These are phyloP conservation scores for Oryctes rhinoceros DNA, from an alignment of 1,140 invertebrate species.

Conservation along the genomic window DNA sequence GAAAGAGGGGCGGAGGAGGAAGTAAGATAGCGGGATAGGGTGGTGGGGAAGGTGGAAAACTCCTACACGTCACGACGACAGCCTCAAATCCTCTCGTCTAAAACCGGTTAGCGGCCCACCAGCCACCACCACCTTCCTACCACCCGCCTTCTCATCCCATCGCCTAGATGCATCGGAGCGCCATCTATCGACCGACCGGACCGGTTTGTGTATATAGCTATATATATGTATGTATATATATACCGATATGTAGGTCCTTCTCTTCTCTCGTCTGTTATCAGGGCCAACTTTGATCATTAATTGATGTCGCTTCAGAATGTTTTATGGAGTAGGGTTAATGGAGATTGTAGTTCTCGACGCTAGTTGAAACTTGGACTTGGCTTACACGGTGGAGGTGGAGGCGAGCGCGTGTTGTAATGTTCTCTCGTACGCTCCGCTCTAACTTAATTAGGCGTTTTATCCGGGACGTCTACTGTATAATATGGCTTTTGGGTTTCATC, in stretches of 20 bases:
- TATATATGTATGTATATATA: too few relatives aligned
- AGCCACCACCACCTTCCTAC: slow-evolving; percentile 1
- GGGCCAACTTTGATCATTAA: slow-evolving; percentile 49
- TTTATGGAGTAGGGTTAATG: slow-evolving; percentile 49
- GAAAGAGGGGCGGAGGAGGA: neutral
- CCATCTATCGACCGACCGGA: slow-evolving; percentile 23
- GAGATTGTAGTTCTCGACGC: slow-evolving; percentile 42
- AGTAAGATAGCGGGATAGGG: neutral
- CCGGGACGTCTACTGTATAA: slow-evolving; percentile 15
- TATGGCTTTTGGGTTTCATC: slow-evolving; percentile 17
- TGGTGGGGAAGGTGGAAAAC: neutral
- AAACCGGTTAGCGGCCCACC: neutral
- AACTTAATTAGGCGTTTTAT: slow-evolving; percentile 50
- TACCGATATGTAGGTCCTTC: too few relatives aligned
- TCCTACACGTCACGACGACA: neutral
- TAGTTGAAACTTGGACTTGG: slow-evolving; percentile 12
- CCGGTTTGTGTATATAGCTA: neutral
- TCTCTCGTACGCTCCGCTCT: slow-evolving; percentile 33
- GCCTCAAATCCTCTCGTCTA: slow-evolving; percentile 9
- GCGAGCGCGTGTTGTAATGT: slow-evolving; percentile 5
- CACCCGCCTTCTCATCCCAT: neutral
- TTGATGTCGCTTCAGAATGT: slow-evolving; percentile 49
- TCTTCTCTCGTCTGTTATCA: slow-evolving; percentile 44
- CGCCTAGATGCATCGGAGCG: neutral
- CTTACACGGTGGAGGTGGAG: neutral